Conservation (phyloP, 2,888 invertebrate species). For the Marronus borbonicus region DNA sequence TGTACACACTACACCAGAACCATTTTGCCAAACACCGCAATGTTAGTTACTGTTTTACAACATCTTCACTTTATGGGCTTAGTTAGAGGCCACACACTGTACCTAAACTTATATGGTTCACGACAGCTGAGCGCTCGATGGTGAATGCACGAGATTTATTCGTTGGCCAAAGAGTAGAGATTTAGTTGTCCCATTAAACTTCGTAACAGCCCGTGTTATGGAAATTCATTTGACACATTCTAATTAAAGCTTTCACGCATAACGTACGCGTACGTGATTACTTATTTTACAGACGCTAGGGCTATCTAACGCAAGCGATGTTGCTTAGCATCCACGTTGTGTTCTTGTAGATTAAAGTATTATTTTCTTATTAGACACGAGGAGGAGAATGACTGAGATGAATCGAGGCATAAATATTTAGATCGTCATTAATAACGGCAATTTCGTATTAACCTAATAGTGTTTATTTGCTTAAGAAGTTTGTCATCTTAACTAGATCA, state of each 20-base stretch:
- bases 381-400: too few species aligned
- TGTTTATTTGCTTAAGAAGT: background rate
- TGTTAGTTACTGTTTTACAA: background rate
- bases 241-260: slow-evolving; percentile 21
- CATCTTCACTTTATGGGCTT: background rate
- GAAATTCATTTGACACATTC: slow-evolving; percentile 12
- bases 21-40: background rate
- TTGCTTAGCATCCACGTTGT: too few species aligned
- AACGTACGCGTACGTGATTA: background rate
- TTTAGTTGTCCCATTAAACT: slow-evolving; percentile 3
- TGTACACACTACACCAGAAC: background rate
- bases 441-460: background rate
- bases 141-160: background rate
- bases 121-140: background rate
- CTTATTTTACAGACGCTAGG: background rate
- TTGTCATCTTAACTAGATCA: background rate
- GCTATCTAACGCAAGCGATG: background rate
- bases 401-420: background rate
- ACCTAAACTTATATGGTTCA: background rate
- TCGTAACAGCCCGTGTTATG: background rate
- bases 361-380: too few species aligned
- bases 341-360: too few species aligned
- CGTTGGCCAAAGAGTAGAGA: background rate
- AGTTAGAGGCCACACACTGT: background rate
- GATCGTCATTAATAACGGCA: background rate